phyloP scores from a whole-genome alignment of 2,113 vertebrate genomes.

The Etheostoma spectabile region DNA sequence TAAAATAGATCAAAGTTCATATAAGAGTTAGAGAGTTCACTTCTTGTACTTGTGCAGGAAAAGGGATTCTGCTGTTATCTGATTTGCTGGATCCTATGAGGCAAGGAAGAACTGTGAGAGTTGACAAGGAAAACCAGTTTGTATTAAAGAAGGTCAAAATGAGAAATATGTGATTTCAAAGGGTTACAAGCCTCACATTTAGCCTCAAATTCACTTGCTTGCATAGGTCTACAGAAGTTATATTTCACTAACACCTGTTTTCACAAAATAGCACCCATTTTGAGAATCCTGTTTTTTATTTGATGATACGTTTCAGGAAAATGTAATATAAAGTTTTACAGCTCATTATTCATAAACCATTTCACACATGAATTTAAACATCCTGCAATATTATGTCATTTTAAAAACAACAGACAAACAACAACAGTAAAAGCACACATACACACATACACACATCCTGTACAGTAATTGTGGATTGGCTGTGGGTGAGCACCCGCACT shows the following conservation, averaged over 20 bases:
- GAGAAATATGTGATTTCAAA: background rate
- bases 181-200: background rate
- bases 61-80: background rate
- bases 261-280: background rate
- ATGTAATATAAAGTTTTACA: background rate
- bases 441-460: conserved; percentile 38
- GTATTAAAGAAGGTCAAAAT: conserved; percentile 3
- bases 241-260: background rate
- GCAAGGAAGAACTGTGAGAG: background rate
- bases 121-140: background rate
- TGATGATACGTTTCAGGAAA: background rate
- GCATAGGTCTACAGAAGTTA: background rate
- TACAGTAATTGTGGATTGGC: conserved; percentile 49
- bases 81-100: background rate
- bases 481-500: conserved; percentile 44
- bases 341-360: conserved; percentile 1
- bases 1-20: conserved; percentile 15
- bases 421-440: background rate
- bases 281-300: background rate
- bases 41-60: background rate
- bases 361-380: conserved; percentile 12
- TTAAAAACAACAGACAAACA: background rate
- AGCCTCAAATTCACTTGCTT: background rate
- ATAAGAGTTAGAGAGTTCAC: background rate
- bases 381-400: conserved; percentile 6